phyloP scores from a whole-genome alignment of 2,888 invertebrate species.

The Plutella xylostella region DNA sequence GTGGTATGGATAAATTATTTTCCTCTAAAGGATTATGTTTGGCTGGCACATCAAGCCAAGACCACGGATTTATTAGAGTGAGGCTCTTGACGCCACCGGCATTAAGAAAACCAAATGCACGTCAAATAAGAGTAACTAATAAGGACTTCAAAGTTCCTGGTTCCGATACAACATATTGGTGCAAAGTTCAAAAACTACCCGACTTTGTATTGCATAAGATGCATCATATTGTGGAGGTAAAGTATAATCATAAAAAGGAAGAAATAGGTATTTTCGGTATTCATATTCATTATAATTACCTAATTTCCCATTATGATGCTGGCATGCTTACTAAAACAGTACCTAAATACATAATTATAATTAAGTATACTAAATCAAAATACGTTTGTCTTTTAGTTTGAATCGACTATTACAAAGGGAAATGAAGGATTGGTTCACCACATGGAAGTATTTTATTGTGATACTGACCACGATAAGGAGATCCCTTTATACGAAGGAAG shows the following conservation, averaged over 20 bases:
- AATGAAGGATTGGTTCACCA: constrained; percentile 95
- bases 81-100: constrained; percentile 69
- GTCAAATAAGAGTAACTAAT: constrained; percentile 72
- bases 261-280: constrained; percentile 13
- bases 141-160: constrained; percentile 80
- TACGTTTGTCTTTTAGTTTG: constrained; percentile 83
- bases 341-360: too few species aligned
- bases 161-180: constrained; percentile 97
- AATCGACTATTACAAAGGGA: constrained; percentile 82
- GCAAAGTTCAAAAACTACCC: constrained; percentile 86
- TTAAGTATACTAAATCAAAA: too few species aligned
- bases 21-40: constrained; percentile 75
- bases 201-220: constrained; percentile 70
- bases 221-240: constrained; percentile 86
- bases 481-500: constrained; percentile 88
- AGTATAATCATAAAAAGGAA: constrained; percentile 4
- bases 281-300: constrained; percentile 24
- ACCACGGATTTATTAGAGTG: constrained; percentile 82
- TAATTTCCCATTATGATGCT: too few species aligned
- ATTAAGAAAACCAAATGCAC: constrained; percentile 45
- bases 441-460: constrained; percentile 98
- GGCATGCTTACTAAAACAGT: too few species aligned
- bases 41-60: constrained; percentile 55
- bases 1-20: constrained; percentile 80
- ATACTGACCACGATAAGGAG: constrained; percentile 72